These are phyloP conservation scores for Mionectes macconnelli DNA, from an alignment of 2,113 vertebrate genomes.

Conservation along the genomic window DNA sequence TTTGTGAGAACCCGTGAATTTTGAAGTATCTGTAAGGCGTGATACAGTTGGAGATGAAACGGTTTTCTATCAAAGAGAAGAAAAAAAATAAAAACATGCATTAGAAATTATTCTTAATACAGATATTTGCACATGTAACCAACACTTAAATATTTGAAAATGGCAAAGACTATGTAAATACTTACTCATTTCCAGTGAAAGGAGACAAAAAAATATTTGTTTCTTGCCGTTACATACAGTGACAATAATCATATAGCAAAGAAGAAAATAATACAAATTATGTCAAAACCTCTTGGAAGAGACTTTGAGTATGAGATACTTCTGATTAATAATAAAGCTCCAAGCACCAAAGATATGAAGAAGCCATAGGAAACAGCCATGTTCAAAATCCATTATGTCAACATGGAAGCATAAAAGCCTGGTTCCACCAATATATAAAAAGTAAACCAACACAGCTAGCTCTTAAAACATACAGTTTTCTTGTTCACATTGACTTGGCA, in stretches of 20 bases:
- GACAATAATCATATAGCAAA: neutral
- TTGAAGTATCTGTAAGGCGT: slow-evolving; percentile 91
- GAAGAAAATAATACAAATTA: neutral
- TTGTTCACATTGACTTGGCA: neutral
- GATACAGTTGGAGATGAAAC: slow-evolving; percentile 92
- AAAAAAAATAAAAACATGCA: neutral
- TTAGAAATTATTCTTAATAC: neutral
- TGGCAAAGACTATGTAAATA: neutral
- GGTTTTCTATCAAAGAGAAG: slow-evolving; percentile 78
- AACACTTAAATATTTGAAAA: neutral
- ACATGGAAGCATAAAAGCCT: neutral
- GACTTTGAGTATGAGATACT: neutral
- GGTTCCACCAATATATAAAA: neutral
- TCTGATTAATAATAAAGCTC: neutral
- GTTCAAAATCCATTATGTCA: neutral
- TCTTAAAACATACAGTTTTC: neutral
- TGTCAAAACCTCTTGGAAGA: neutral
- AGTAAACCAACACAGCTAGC: neutral
- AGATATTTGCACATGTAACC: neutral
- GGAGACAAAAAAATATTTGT: neutral
- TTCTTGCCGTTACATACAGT: neutral
- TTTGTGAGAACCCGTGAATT: slow-evolving; percentile 96
- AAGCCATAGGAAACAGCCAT: neutral
- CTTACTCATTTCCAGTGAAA: neutral
- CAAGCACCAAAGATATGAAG: neutral